Evolutionary conservation across 2,113 vertebrate genomes (phyloP).

Genomic region (Phycodurus eques): DNA sequence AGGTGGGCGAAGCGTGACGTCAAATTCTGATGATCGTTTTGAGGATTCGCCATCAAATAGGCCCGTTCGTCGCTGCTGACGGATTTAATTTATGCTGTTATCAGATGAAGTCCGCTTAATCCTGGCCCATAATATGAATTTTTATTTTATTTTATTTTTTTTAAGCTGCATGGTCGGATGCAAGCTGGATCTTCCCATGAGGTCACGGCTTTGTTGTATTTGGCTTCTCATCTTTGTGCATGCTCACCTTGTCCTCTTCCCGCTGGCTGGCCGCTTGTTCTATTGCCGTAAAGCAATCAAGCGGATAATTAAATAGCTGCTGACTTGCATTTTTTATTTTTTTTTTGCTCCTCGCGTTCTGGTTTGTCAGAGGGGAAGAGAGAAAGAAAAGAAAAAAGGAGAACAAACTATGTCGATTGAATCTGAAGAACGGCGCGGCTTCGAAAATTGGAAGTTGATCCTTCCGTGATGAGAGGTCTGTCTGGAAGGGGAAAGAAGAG

Average conservation of each 20-base stretch:
- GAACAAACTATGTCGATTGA: conserved; percentile 62
- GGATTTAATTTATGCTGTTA: not conserved
- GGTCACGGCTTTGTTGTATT: conserved; percentile 17
- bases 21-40: not conserved
- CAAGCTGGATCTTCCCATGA: conserved; percentile 6
- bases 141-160: conserved; percentile 13
- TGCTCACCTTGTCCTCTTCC: conserved; percentile 41
- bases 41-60: not conserved
- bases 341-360: not conserved
- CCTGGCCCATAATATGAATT: conserved; percentile 1
- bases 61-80: not conserved
- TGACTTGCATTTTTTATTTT: conserved; percentile 63
- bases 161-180: not conserved
- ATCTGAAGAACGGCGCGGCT: conserved; percentile 50
- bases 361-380: conserved; percentile 16
- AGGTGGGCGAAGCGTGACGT: not conserved
- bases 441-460: conserved; percentile 67
- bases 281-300: conserved; percentile 51
- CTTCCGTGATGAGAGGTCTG: conserved; percentile 62
- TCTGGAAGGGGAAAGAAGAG: conserved; percentile 67
- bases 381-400: conserved; percentile 41
- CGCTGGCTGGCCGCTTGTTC: conserved; percentile 40
- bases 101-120: conserved; percentile 17
- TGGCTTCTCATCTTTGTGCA: conserved; percentile 21
- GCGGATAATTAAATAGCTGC: conserved; percentile 71